Base-by-base conservation (phyloP, 2,888 invertebrate genomes). In the Sussaba pulchella region DNA sequence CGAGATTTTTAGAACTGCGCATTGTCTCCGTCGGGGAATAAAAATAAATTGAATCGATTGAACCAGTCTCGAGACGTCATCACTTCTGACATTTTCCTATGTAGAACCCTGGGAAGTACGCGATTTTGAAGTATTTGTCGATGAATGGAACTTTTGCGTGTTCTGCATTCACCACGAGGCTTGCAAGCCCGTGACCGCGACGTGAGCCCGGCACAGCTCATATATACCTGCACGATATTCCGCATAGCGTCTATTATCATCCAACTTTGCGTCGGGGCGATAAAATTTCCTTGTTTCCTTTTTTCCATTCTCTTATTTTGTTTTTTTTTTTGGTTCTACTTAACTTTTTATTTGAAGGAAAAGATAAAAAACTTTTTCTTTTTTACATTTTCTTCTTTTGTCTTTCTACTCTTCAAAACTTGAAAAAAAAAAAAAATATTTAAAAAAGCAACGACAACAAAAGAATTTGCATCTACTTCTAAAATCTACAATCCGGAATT, bases 161-260 rank as follows among this genome's bases (percentile, higher is more conserved):
- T 71, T 61, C 47, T 36, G 45, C 14, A 43, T 47, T 61, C 54
- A 31, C 17, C 14, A 31, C n/a, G 61, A 31, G 52, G 17, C 57
- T 43, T 14, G 47, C 66, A 72, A 67, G 78, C 67, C 67, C 72
- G 45, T 61, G 72, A 67, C 72, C 72, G 61, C 72, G 78, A 78
- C 72, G 67, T 41, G 39, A 72, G 72, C 67, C 67, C n/a, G n/a
- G 47, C 71, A 61, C 66, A 43, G 72, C 52, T 64, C 54, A 26
- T 21, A 54, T n/a, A n/a, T n/a, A n/a, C 57, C 19, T 57, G 57
- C 71, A 43, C 31, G 72, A 78, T 78, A 61, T 73, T 73, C 72
- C 36, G 52, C 63, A 61, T 26, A 67, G 67, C 52, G 72, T 72
- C 69, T 52, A 67, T 72, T 78, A 78, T 67, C 72, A 67, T 67